A percentile compares a stretch with the other conserved stretches of the same genome.
Conservation (phyloP, 2,797 vertebrate species). For the Rhadinocentrus ornatus region DNA sequence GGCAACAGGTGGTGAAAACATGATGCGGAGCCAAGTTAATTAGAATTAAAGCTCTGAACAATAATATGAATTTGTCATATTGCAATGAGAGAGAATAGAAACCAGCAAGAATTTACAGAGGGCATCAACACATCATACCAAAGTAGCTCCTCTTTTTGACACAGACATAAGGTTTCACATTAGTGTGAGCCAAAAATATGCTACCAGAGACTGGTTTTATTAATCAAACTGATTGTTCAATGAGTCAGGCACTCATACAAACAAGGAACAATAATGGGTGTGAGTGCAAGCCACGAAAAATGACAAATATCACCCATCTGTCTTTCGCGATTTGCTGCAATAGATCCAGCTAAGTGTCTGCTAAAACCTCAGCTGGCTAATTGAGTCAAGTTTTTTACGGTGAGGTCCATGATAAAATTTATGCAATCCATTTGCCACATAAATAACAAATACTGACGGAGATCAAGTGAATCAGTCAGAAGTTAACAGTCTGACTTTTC, state of each 20-base stretch:
- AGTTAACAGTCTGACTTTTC: conserved; percentile 72
- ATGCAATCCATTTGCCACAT: conserved; percentile 78
- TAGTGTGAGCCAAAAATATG: conserved; percentile 54
- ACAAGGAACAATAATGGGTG: conserved; percentile 72
- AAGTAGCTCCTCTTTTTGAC: conserved; percentile 21
- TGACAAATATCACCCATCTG: conserved; percentile 78
- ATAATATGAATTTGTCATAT: conserved; percentile 64
- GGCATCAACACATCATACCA: conserved; percentile 19
- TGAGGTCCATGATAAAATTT: conserved; percentile 69
- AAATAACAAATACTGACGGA: conserved; percentile 72
- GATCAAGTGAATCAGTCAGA: conserved; percentile 70
- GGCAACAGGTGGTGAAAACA: conserved; percentile 51
- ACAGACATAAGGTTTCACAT: conserved; percentile 40
- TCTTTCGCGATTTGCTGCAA: conserved; percentile 70
- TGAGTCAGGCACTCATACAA: conserved; percentile 70
- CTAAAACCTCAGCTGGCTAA: conserved; percentile 76
- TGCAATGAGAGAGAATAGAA: conserved; percentile 34
- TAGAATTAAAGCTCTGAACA: conserved; percentile 57
- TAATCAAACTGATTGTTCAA: conserved; percentile 78
- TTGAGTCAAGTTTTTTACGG: conserved; percentile 76
- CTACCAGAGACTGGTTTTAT: conserved; percentile 64
- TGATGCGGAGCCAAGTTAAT: conserved; percentile 56
- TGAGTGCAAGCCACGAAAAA: conserved; percentile 71
- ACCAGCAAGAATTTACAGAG: conserved; percentile 42
- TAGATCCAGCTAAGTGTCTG: conserved; percentile 68